Base-by-base conservation (phyloP, 2,888 invertebrate species). In the Gari tellinella region DNA sequence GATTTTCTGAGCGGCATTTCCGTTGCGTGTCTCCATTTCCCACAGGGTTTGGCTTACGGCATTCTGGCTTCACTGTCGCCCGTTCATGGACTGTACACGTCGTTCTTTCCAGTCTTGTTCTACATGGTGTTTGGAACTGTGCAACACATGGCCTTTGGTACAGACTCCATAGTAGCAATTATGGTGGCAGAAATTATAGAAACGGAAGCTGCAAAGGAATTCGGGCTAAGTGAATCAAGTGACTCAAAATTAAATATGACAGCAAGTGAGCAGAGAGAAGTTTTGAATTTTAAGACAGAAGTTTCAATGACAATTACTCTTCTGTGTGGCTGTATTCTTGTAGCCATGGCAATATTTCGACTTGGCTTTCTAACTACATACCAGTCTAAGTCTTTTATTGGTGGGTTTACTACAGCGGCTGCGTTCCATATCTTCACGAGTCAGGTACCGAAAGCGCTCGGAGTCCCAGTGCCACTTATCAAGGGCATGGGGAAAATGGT, bases 1-100 rank as follows among this genome's bases (percentile, higher is more conserved):
- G 89, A 89, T 69, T 25, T 87, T 14, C 46, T 88, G 17, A 83
- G 87, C 31, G 90, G 89, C 8, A 58, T 90, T 25, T 86, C 88
- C 12, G 83, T 81, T 7, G 88, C 85, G 7, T 87, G 89, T 62
- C 78, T 90, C 46, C 89, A 90, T 64, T 85, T 90, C 37, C 88
- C 90, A 5, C 90, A 89, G 67, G 87, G 89, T 15, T 76, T 89
- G 49, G 88, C 87, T 1, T 87, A 87, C 60, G 86, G 87, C 23
- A 56, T 87, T 8, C 75, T 87, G n/a, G 83, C 87, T 12, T 83
- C 83, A 21, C 74, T 89, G 41, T 74, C 80, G 1, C 87, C 88
- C 7, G 76, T 84, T 10, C 62, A 83, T 46, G 89, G 89, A 4
- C 81, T 89, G 19, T 88, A 88, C 72, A 80, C 85, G 0, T 84